Evolutionary conservation across 2,113 vertebrate species (phyloP).

Genomic region (Siniperca chuatsi): DNA sequence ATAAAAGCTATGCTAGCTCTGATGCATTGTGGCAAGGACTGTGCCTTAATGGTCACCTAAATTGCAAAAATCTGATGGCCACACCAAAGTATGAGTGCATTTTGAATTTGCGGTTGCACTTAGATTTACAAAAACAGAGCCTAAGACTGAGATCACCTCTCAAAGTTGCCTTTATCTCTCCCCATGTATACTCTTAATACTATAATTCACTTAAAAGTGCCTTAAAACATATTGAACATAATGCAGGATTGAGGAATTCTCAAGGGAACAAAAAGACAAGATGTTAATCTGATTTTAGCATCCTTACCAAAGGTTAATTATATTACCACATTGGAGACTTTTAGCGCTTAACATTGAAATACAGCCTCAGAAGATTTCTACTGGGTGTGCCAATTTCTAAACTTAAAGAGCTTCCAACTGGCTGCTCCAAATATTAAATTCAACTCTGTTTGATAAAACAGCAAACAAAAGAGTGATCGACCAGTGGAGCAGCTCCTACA

Average conservation of each 20-base stretch:
- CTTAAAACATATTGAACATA: neutral
- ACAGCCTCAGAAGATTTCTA: neutral
- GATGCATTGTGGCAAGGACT: neutral
- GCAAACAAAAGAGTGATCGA: neutral
- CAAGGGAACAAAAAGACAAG: neutral
- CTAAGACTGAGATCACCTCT: neutral
- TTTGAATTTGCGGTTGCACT: neutral
- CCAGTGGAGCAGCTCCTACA: neutral
- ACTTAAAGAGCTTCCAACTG: neutral
- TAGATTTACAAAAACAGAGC: no score
- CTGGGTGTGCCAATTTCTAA: neutral
- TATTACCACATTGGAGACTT: neutral
- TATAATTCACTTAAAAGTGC: neutral
- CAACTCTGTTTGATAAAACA: neutral
- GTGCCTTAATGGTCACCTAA: neutral
- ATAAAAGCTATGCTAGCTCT: neutral
- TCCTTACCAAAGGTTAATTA: constrained; percentile 9
- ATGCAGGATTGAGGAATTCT: neutral
- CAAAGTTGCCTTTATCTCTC: neutral
- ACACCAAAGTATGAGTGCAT: neutral
- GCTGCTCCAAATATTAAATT: neutral
- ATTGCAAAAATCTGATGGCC: neutral
- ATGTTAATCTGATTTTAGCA: neutral
- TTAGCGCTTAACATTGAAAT: neutral
- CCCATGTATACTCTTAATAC: neutral